These are phyloP conservation scores for Pemphigus obesinymphae DNA, from an alignment of 1,140 invertebrate species.

Conservation along the genomic window DNA sequence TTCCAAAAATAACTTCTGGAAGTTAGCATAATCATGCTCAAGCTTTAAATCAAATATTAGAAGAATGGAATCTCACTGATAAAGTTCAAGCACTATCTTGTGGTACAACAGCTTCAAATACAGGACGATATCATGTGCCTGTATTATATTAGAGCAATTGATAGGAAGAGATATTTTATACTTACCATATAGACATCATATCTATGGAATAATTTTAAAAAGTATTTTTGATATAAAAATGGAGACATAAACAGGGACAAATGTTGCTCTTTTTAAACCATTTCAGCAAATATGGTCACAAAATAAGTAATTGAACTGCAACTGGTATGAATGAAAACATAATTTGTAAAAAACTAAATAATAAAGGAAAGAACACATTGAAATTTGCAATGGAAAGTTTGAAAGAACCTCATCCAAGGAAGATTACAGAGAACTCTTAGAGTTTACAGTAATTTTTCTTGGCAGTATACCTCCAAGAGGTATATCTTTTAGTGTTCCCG, in stretches of 20 bases:
- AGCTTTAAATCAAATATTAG: not conserved
- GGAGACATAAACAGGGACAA: too few species aligned
- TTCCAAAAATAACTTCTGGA: constrained; percentile 6
- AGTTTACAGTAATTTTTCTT: constrained; percentile 51
- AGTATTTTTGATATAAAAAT: constrained; percentile 42
- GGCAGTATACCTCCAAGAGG: not conserved
- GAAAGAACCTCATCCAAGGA: constrained; percentile 44
- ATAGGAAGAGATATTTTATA: constrained; percentile 41
- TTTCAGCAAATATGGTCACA: too few species aligned
- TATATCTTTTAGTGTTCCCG: constrained; percentile 48
- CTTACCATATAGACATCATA: constrained; percentile 43
- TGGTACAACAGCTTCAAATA: constrained; percentile 50
- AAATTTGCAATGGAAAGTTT: not conserved
- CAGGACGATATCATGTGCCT: constrained; percentile 46
- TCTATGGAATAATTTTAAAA: constrained; percentile 36
- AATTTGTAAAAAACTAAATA: too few species aligned
- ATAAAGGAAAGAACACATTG: too few species aligned
- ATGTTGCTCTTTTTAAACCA: too few species aligned
- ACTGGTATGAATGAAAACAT: too few species aligned
- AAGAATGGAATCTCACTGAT: constrained; percentile 19
- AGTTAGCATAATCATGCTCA: constrained; percentile 2
- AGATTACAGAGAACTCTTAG: constrained; percentile 51
- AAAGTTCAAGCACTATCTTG: constrained; percentile 46
- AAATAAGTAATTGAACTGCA: not conserved
- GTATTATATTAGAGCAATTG: constrained; percentile 37